Evolutionary conservation across 1,140 invertebrate genomes (phyloP).

Genomic region (Pogonomyrmex californicus): DNA sequence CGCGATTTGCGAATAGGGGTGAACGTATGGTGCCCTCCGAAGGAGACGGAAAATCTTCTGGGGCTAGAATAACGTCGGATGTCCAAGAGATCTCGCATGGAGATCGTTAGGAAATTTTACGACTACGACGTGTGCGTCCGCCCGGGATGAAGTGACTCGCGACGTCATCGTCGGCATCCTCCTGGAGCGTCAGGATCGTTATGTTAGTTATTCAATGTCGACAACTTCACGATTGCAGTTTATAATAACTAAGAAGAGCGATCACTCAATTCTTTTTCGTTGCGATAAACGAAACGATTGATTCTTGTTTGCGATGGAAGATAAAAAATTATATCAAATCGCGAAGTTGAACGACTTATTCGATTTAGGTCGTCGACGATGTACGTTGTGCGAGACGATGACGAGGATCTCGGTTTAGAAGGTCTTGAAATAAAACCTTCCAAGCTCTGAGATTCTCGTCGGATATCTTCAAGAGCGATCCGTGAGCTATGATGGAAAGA

Average conservation of each 20-base stretch:
- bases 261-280: background rate
- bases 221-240: background rate
- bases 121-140: conserved; percentile 73
- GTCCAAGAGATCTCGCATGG: conserved; percentile 51
- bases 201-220: too few species aligned
- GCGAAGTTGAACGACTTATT: background rate
- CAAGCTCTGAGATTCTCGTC: conserved; percentile 60
- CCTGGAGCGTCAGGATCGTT: background rate
- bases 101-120: conserved; percentile 70
- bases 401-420: conserved; percentile 35
- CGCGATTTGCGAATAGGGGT: conserved; percentile 55
- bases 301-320: background rate
- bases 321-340: background rate
- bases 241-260: background rate
- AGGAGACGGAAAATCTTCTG: conserved; percentile 25
- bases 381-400: conserved; percentile 25
- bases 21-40: conserved; percentile 45
- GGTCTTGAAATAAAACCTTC: conserved; percentile 24
- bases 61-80: conserved; percentile 36
- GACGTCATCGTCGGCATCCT: conserved; percentile 49
- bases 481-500: conserved; percentile 48
- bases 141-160: conserved; percentile 74
- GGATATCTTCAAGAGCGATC: conserved; percentile 65
- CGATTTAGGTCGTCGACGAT: conserved; percentile 31
- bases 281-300: conserved; percentile 8